Base-by-base conservation (phyloP, 2,797 vertebrate genomes). In the Ctenochaetus hawaiiensis region DNA sequence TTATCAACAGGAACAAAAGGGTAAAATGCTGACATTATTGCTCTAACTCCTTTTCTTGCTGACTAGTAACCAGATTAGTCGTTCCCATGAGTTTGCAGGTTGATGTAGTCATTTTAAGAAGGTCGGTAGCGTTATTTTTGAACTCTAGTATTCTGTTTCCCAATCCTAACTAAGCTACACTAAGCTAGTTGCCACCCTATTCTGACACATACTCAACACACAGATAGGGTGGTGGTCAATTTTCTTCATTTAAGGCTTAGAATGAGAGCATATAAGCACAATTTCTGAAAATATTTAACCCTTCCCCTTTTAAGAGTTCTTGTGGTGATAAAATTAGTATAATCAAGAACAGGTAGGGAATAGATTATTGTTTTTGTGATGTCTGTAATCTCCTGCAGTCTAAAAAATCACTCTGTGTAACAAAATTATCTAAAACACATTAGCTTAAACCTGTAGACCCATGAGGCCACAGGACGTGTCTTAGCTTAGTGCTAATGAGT, bases 401-500 rank as follows among this genome's bases (percentile, higher is more conserved):
- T 45, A 37, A 62, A 53, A n/a, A 70, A 2, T 7, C 0, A 26
- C 48, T 78, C 54, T 62, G n/a, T 11, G 1, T 17, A 34, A 6
- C 34, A 11, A 14, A 13, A 44, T 23, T 39, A 1, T 47, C 51
- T 6, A 44, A 49, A 65, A 34, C 37, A 44, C 6, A 7, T 8
- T 2, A 20, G 22, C n/a, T 67, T 66, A 8, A 67, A 58, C 7
- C 30, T 54, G 44, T 18, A 43, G 49, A 65, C 4, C 9, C 54
- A 45, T 16, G 9, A 43, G 69, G 58, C 58, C 58, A 30, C 23
- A 57, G 11, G n/a, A 34, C 14, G 56, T 71, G 47, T 71, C 51
- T 63, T 23, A 65, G 26, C 68, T 62, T 7, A 10, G 18, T 0
- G n/a, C 56, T 69, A 45, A 70, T 59, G 57, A 48, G 43, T 67